These are phyloP conservation scores for Polyodon spathula DNA, from an alignment of 2,113 vertebrate genomes.

Conservation along the genomic window DNA sequence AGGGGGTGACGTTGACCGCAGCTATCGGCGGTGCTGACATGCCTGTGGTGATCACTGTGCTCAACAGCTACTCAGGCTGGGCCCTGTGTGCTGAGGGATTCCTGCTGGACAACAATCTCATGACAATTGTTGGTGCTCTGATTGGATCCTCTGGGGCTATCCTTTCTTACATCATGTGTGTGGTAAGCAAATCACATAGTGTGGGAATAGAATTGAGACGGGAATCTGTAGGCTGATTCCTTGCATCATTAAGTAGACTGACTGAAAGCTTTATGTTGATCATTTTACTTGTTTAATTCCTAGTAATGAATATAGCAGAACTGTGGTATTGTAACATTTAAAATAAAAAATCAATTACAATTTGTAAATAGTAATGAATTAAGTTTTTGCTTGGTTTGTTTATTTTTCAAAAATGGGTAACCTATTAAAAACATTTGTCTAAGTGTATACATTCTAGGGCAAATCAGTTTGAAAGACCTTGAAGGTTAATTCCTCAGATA, in stretches of 20 bases:
- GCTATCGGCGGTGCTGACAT: conserved; percentile 68
- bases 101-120: conserved; percentile 61
- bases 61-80: conserved; percentile 71
- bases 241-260: not conserved
- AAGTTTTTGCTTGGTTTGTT: too few species aligned
- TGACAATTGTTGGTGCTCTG: conserved; percentile 66
- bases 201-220: not conserved
- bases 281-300: too few species aligned
- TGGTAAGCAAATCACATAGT: conserved; percentile 43
- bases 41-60: conserved; percentile 67
- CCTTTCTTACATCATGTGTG: conserved; percentile 72
- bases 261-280: too few species aligned
- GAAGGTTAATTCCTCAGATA: too few species aligned
- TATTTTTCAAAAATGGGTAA: too few species aligned
- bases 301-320: too few species aligned
- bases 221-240: not conserved
- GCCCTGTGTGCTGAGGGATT: conserved; percentile 66
- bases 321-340: too few species aligned
- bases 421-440: too few species aligned
- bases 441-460: too few species aligned
- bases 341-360: too few species aligned
- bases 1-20: conserved; percentile 65
- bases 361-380: too few species aligned
- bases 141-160: conserved; percentile 69
- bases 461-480: too few species aligned